phyloP scores from a whole-genome alignment of 2,797 vertebrate genomes.

The Darevskia mixta region DNA sequence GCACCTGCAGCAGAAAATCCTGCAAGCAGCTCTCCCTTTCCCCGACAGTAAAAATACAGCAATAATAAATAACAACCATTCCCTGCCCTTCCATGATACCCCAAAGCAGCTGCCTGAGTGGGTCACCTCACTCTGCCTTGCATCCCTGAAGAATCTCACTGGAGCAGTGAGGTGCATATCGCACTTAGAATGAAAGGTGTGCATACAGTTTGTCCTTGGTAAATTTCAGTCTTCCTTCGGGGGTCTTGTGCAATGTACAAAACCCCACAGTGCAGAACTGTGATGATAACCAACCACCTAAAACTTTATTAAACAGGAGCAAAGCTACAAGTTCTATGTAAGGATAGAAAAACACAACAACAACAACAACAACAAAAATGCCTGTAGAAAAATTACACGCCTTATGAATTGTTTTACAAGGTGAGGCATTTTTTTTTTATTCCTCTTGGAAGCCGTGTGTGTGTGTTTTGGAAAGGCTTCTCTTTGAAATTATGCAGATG shows the following conservation, averaged over 20 bases:
- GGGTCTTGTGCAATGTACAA: neutral
- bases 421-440: neutral
- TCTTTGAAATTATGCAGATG: slow-evolving; percentile 25
- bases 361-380: neutral
- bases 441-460: slow-evolving; percentile 2
- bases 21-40: neutral
- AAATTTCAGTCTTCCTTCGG: neutral
- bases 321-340: slow-evolving; percentile 29
- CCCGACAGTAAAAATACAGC: neutral
- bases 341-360: slow-evolving; percentile 37
- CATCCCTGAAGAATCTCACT: neutral
- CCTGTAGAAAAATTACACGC: neutral
- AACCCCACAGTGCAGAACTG: neutral
- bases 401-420: slow-evolving; percentile 31
- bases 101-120: neutral
- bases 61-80: neutral
- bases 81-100: neutral
- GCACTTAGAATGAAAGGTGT: neutral
- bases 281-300: neutral
- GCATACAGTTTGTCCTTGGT: neutral
- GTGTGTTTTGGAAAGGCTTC: neutral
- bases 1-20: neutral
- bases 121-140: neutral
- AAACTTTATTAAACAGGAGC: neutral
- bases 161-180: neutral